Evolutionary conservation across 2,797 vertebrate species (phyloP), one percentile per base, ranked within the genome.

Genomic region (Euthynnus affinis): DNA sequence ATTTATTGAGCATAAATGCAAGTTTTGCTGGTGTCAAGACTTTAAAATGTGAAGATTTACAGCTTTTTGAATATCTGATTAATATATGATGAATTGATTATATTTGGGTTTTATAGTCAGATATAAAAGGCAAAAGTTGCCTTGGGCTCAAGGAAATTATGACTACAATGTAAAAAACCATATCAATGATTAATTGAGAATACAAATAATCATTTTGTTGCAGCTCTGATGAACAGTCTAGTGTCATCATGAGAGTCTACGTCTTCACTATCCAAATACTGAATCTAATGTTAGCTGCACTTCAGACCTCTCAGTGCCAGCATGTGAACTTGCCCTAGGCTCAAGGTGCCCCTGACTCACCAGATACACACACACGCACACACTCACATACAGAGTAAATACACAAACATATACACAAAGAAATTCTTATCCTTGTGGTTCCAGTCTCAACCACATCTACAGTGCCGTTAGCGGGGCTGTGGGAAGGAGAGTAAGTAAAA

Each of bases 401-500:
- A 72, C 32, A 59, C 62, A 85, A 53, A 79, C 48, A 84, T 37
- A 67, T 7, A 72, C 46, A 87, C 78, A 89, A 85, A 88, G 82
- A 80, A 77, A 83, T 75, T 69, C 82, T 88, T 91, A 92, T 93
- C 88, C 61, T 34, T 80, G 89, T 80, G 81, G 83, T 82, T 85
- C 64, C 67, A 55, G 56, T 87, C 69, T 78, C 42, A 86, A 83
- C 82, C 85, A 87, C 86, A 89, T 84, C 49, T 70, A 66, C 57
- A 56, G 18, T 49, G 66, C 52, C 74, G 40, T 40, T 65, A 60
- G 59, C 66, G 56, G 20, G 40, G 32, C 67, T 87, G 87, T 82
- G 85, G 75, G 84, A 84, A 83, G 59, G 25, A 81, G 86, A 91
- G 70, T 68, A 71, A 27, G 57, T 23, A 23, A 64, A 34, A 76